These are phyloP conservation scores for Distichodus sexfasciatus DNA, from an alignment of 2,797 vertebrate species.

Conservation along the genomic window DNA sequence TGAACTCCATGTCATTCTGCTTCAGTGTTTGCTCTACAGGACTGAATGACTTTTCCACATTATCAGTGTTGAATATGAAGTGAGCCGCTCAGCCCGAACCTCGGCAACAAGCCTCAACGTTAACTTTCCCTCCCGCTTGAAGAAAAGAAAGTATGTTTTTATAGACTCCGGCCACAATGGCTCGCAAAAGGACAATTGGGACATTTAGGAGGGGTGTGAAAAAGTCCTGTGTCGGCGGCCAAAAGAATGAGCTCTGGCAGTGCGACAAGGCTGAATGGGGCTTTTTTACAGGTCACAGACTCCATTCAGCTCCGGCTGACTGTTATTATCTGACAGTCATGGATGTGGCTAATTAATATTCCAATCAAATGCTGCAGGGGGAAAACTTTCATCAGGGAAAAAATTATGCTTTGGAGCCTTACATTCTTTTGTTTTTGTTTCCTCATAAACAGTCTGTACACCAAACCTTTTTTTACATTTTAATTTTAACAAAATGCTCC, in stretches of 20 bases:
- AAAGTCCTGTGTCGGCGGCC: constrained; percentile 87
- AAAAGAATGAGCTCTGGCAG: constrained; percentile 87
- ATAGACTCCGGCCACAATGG: constrained; percentile 76
- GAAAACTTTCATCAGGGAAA: constrained; percentile 85
- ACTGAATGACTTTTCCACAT: too few species aligned
- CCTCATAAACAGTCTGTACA: not conserved
- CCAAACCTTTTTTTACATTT: not conserved
- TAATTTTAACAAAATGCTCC: too few species aligned
- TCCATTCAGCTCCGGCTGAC: constrained; percentile 90
- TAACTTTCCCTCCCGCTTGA: constrained; percentile 63
- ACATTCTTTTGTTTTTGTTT: not conserved
- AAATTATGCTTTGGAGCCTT: constrained; percentile 74
- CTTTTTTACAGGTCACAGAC: constrained; percentile 96
- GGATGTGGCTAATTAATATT: constrained; percentile 99
- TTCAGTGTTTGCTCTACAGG: too few species aligned
- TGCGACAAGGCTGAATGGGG: constrained; percentile 90
- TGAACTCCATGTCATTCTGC: too few species aligned
- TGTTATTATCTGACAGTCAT: constrained; percentile 94
- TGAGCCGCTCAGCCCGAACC: constrained; percentile 68
- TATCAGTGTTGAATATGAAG: constrained; percentile 56
- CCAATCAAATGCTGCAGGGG: constrained; percentile 84
- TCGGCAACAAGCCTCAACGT: constrained; percentile 70
- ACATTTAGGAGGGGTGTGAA: constrained; percentile 89
- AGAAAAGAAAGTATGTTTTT: constrained; percentile 66
- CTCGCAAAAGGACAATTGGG: constrained; percentile 79